Evolutionary conservation across 1,140 invertebrate genomes (phyloP).

Genomic region (Patella vulgata): DNA sequence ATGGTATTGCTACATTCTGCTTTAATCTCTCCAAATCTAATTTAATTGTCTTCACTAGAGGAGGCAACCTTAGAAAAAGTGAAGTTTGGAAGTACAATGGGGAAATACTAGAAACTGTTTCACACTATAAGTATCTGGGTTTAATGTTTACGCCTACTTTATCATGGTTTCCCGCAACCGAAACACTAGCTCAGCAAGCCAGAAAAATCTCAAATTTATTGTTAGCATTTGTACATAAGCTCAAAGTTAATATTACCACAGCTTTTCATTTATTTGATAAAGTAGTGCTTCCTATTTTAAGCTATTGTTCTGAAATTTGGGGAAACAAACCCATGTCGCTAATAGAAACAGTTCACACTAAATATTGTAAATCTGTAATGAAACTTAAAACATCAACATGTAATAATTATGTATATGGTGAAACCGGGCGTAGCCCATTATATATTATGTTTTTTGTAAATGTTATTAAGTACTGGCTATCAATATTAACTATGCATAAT

Average conservation of each 20-base stretch:
- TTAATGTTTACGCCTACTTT: conserved; percentile 20
- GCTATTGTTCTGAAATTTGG: conserved; percentile 22
- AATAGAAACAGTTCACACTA: conserved; percentile 11
- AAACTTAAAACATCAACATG: conserved; percentile 10
- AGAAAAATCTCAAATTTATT: conserved; percentile 5
- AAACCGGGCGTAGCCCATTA: conserved; percentile 7
- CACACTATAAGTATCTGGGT: conserved; percentile 23
- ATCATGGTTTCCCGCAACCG: conserved; percentile 11
- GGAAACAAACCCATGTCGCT: background rate
- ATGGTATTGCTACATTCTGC: conserved; percentile 5
- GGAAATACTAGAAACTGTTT: conserved; percentile 15
- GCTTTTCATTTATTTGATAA: conserved; percentile 15
- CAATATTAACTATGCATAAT: conserved; percentile 49
- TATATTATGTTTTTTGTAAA: background rate
- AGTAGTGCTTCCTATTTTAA: conserved; percentile 14
- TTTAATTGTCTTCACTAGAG: conserved; percentile 25
- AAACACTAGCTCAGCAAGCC: conserved; percentile 9
- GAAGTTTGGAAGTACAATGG: conserved; percentile 27
- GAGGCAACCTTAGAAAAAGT: conserved; percentile 1
- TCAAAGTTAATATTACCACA: no score
- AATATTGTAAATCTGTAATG: conserved; percentile 17
- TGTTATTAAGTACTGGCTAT: conserved; percentile 49
- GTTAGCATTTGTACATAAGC: background rate
- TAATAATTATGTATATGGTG: conserved; percentile 8
- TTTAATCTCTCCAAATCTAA: conserved; percentile 24